These are phyloP conservation scores for Andrena bicolor DNA, from an alignment of 2,888 invertebrate genomes.

Conservation along the genomic window DNA sequence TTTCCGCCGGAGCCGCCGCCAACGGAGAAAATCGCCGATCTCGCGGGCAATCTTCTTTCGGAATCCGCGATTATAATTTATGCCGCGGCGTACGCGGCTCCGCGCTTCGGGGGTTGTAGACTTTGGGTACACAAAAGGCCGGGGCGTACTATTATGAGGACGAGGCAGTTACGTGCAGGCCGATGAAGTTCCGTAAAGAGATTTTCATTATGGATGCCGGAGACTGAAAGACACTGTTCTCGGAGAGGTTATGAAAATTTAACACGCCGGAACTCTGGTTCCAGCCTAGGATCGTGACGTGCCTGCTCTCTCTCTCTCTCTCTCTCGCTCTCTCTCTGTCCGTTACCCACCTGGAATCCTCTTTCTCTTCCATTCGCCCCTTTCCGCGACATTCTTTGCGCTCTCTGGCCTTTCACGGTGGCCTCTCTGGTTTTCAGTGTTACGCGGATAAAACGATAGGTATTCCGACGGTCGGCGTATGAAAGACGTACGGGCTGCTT, in stretches of 20 bases:
- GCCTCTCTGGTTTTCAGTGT: background rate
- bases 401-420: background rate
- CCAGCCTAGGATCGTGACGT: conserved; percentile 63
- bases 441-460: background rate
- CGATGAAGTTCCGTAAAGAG: conserved; percentile 72
- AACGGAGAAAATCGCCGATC: conserved; percentile 50
- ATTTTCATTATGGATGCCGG: conserved; percentile 77
- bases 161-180: conserved; percentile 47
- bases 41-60: conserved; percentile 54
- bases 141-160: conserved; percentile 51
- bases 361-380: background rate
- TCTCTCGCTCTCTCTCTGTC: conserved; percentile 21
- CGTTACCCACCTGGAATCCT: conserved; percentile 18
- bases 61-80: conserved; percentile 66
- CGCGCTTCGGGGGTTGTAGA: conserved; percentile 52
- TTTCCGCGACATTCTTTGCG: background rate
- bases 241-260: conserved; percentile 79
- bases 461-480: background rate
- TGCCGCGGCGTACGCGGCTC: conserved; percentile 39
- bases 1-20: conserved; percentile 14
- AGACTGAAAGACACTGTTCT: conserved; percentile 75
- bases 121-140: conserved; percentile 61
- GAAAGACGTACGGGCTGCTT: too few relatives aligned
- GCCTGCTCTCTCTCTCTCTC: conserved; percentile 24
- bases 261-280: conserved; percentile 73